Evolutionary conservation across 2,888 invertebrate genomes (phyloP).

Genomic region (Rosalia funebris): DNA sequence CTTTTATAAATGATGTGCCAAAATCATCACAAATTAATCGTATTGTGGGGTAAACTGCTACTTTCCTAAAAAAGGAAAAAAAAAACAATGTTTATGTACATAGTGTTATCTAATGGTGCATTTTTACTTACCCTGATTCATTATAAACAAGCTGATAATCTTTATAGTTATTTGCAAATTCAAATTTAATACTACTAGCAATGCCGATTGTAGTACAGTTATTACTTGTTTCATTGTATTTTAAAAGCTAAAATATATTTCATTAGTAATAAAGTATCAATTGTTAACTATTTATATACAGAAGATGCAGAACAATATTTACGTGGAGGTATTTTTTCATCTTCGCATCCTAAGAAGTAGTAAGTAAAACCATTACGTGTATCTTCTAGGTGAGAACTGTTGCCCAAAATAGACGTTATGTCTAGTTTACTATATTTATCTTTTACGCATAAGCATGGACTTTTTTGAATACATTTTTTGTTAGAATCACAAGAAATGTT

Average conservation of each 20-base stretch:
- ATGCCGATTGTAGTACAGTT: constrained; percentile 43
- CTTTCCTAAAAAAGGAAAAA: constrained; percentile 26
- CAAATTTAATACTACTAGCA: constrained; percentile 41
- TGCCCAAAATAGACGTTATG: constrained; percentile 43
- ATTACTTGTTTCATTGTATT: constrained; percentile 32
- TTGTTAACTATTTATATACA: constrained; percentile 1
- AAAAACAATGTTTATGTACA: not conserved
- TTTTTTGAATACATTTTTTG: constrained; percentile 47
- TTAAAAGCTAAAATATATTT: constrained; percentile 43
- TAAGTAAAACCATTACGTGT: constrained; percentile 46
- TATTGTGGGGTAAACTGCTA: constrained; percentile 26
- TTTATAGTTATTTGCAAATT: constrained; percentile 19
- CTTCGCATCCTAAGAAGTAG: constrained; percentile 14
- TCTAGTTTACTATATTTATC: constrained; percentile 55
- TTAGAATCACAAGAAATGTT: constrained; percentile 27
- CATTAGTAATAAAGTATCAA: constrained; percentile 3
- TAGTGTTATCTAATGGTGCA: not conserved
- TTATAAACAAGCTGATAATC: constrained; percentile 30
- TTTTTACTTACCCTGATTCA: constrained; percentile 13
- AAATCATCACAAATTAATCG: constrained; percentile 43
- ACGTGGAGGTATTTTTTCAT: no score
- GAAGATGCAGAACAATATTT: no score
- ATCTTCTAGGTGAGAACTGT: constrained; percentile 43
- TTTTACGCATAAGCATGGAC: constrained; percentile 56
- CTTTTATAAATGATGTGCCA: constrained; percentile 45